Evolutionary conservation across 2,797 vertebrate species (phyloP).

Genomic region (Oryzias dopingdopingensis): DNA sequence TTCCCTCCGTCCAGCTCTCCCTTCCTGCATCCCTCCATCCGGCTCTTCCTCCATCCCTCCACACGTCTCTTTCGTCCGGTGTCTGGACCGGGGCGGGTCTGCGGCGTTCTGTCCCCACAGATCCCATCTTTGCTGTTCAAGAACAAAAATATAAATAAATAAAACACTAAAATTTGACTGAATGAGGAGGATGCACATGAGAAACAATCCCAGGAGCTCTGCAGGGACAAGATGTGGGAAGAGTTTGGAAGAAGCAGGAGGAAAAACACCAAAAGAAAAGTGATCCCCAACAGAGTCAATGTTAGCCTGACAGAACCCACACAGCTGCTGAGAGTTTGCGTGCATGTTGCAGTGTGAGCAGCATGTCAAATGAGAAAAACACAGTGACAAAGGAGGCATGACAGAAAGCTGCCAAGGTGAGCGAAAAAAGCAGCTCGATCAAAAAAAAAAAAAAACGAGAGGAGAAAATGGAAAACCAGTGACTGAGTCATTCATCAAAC

Average conservation of each 20-base stretch:
- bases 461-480: background rate
- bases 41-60: conserved; percentile 61
- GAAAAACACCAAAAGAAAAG: conserved; percentile 15
- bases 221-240: conserved; percentile 36
- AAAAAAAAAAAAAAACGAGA: background rate
- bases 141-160: conserved; percentile 11
- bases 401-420: conserved; percentile 40
- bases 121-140: conserved; percentile 74
- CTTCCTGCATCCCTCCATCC: conserved; percentile 63
- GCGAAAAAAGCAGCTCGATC: conserved; percentile 16
- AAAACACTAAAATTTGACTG: conserved; percentile 4
- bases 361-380: conserved; percentile 44
- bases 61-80: conserved; percentile 67
- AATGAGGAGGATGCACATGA: conserved; percentile 42
- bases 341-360: conserved; percentile 27
- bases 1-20: conserved; percentile 62
- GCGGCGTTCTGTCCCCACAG: conserved; percentile 80
- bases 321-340: conserved; percentile 2
- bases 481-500: background rate
- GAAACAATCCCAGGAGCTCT: conserved; percentile 28
- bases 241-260: conserved; percentile 35
- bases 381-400: conserved; percentile 41
- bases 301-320: conserved; percentile 26
- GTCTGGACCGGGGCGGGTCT: conserved; percentile 78
- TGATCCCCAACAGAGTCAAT: conserved; percentile 39